These are phyloP conservation scores for Synaphobranchus kaupii DNA, from an alignment of 2,797 vertebrate species.

Conservation along the genomic window DNA sequence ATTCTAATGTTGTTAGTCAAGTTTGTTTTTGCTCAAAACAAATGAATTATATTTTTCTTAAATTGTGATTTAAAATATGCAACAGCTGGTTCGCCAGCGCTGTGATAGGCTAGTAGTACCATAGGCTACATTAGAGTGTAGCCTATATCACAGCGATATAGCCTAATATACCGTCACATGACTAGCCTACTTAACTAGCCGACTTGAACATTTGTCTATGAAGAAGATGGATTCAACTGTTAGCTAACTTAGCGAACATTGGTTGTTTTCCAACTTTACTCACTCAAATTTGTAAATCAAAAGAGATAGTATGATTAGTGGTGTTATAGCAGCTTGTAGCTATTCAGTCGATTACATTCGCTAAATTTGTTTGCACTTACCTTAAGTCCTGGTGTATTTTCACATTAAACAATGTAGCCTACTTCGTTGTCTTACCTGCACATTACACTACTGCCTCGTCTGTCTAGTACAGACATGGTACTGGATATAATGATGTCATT, in stretches of 20 bases:
- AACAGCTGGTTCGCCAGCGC: background rate
- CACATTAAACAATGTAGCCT: background rate
- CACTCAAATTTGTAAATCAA: background rate
- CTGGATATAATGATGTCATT: slow-evolving; percentile 25
- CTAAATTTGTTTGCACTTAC: background rate
- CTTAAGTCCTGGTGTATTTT: background rate
- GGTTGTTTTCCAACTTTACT: background rate
- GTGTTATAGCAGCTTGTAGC: background rate
- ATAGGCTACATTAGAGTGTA: too few species aligned
- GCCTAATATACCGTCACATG: background rate
- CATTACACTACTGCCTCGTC: background rate
- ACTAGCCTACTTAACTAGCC: background rate
- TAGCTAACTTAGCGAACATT: background rate
- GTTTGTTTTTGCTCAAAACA: too few species aligned
- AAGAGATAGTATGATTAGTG: background rate
- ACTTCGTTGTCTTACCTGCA: background rate
- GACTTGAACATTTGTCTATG: background rate
- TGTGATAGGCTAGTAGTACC: too few species aligned
- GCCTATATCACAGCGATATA: background rate
- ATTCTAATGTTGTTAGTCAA: too few species aligned
- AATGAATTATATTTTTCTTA: too few species aligned
- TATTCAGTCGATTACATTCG: background rate
- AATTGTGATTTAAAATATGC: too few species aligned
- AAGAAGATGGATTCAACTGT: background rate
- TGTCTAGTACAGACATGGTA: background rate